Conservation (phyloP, 2,797 vertebrate species). For the Aselliscus stoliczkanus region DNA sequence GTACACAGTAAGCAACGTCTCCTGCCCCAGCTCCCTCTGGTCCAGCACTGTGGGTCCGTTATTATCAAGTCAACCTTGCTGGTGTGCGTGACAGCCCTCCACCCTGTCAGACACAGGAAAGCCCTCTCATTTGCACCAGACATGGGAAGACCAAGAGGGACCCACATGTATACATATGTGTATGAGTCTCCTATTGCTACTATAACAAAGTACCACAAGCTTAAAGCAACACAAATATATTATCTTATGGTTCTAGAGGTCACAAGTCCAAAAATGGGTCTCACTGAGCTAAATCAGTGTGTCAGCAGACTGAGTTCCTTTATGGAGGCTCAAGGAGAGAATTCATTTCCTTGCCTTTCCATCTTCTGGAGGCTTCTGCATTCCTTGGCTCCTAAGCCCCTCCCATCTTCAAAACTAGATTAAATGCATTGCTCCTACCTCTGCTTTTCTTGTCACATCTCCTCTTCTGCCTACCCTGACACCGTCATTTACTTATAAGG, state of each 20-base stretch:
- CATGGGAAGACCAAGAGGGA: not conserved
- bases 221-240: not conserved
- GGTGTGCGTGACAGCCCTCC: not conserved
- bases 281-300: not conserved
- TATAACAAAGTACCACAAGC: not conserved
- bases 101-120: not conserved
- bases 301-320: not conserved
- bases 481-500: not conserved
- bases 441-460: rapidly evolving
- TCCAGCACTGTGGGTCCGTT: not conserved
- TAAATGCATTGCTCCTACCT: not conserved
- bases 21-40: rapidly evolving
- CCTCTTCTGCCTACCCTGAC: not conserved
- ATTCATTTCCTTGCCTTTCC: not conserved
- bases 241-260: not conserved
- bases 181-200: not conserved
- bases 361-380: not conserved
- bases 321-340: not conserved
- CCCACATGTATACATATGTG: not conserved
- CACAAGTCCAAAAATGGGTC: not conserved
- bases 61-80: not conserved
- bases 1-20: not conserved
- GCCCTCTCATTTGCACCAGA: not conserved
- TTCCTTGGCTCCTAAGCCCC: not conserved
- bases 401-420: not conserved